These are phyloP conservation scores for Macheiramphus alcinus DNA, from an alignment of 2,113 vertebrate species.

Conservation along the genomic window DNA sequence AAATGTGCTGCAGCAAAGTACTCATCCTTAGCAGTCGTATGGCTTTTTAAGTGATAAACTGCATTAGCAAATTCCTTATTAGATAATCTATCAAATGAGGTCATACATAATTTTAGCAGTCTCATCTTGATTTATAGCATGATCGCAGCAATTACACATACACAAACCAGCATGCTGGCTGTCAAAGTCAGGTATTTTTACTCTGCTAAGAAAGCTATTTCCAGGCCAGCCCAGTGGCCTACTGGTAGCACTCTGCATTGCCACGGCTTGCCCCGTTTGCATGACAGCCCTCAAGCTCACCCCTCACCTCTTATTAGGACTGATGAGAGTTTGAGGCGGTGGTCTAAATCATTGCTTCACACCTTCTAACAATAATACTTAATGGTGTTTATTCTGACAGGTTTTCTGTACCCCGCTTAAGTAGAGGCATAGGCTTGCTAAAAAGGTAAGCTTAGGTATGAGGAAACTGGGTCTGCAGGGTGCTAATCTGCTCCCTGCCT, in stretches of 20 bases:
- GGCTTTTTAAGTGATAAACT: constrained; percentile 78
- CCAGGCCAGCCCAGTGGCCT: background rate
- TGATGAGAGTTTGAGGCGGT: accelerated
- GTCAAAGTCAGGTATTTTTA: constrained; percentile 32
- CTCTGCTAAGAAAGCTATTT: background rate
- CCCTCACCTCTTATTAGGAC: background rate
- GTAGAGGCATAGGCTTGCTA: background rate
- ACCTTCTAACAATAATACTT: background rate
- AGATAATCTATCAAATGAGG: constrained; percentile 73
- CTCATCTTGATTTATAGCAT: constrained; percentile 58
- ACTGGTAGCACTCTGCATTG: background rate
- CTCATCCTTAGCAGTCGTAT: constrained; percentile 48
- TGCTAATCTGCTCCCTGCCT: background rate
- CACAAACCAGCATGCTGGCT: constrained; percentile 6
- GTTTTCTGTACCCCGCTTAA: background rate
- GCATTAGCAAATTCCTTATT: constrained; percentile 77
- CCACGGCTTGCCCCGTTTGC: background rate
- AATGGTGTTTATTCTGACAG: background rate
- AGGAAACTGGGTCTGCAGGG: background rate
- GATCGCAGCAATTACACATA: constrained; percentile 25
- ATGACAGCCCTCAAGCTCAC: background rate
- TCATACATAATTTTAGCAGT: constrained; percentile 63
- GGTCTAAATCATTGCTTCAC: background rate
- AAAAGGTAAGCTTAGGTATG: background rate
- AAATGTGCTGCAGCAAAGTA: constrained; percentile 71